Base-by-base conservation (phyloP, 1,140 invertebrate genomes). In the Apis dorsata region DNA sequence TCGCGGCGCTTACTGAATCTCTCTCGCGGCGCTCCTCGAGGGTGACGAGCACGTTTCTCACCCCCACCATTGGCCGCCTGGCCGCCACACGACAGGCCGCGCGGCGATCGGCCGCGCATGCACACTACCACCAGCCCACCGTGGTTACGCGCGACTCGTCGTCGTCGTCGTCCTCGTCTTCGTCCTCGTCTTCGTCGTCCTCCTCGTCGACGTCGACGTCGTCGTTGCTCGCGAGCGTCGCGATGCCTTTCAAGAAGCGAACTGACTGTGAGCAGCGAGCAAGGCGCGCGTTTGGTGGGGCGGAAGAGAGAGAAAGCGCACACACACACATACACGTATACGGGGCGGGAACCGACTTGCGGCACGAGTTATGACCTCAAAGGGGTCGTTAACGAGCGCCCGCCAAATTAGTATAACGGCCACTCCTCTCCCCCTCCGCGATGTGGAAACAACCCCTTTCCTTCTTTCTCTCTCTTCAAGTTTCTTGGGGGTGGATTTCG, bases 281-380 rank as follows among this genome's bases (percentile, higher is more conserved):
- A 86, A 86, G 79, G 74, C 65, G 77, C 12, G 21, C 73, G 15
- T n/a, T 9, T 74, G 73, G 83, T 71, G 69, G 84, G 79, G 75
- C 55, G 68, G 51, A 28, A 21, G 73, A n/a, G 59, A 49, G 60
- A 24, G 65, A 49, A 57, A 44, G 55, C 84, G 79, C 78, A 84
- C 82, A 83, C 81, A 81, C 60, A 80, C 82, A 28, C 72, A 24
- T 74, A 85, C 72, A 59, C 76, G 85, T 70, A 78, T 76, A 66
- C 66, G 72, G 53, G n/a, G 51, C 24, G 28, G 17, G 7, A 15
- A 77, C 73, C 77, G 84, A 85, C 83, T 88, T 88, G 90, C 84
- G 90, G 91, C 88, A 88, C 90, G 92, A 92, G 91, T 92, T 92
- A 92, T 90, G 88, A 92, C 91, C 91, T 92, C 91, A 92, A 92